Evolutionary conservation across 2,113 vertebrate genomes (phyloP).

Genomic region (Procavia capensis): DNA sequence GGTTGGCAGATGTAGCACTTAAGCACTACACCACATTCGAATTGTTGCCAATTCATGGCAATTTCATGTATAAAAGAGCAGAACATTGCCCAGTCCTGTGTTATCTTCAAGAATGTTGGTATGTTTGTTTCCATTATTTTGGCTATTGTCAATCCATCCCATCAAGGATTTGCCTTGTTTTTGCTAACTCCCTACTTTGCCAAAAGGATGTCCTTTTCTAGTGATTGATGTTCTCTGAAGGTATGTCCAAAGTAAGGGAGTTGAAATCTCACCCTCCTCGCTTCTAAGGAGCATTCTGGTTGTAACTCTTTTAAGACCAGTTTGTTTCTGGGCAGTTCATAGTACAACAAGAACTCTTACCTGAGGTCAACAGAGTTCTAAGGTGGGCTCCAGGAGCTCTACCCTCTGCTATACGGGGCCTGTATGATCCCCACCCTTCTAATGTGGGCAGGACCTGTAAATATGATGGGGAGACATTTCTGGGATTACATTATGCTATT

Average conservation of each 20-base stretch:
- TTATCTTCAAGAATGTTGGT: background rate
- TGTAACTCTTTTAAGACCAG: background rate
- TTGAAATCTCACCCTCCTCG: background rate
- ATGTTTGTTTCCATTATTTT: background rate
- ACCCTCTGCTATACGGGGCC: no score
- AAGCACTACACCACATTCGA: no score
- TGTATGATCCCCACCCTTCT: no score
- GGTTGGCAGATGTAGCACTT: background rate
- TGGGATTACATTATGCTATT: background rate
- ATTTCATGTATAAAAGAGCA: background rate
- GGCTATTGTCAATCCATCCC: background rate
- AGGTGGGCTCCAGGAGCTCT: no score
- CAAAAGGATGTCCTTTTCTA: background rate
- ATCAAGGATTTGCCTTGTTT: background rate
- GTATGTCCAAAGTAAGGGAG: background rate
- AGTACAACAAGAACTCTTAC: no score
- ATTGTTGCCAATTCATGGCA: no score
- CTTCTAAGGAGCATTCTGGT: background rate
- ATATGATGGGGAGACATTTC: background rate
- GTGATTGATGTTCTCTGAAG: background rate
- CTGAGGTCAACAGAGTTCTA: no score
- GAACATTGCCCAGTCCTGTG: background rate
- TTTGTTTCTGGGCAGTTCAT: background rate
- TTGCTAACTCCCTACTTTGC: background rate
- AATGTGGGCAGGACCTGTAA: no score